A percentile compares a stretch with the other conserved stretches of the same genome.
These are phyloP conservation scores for Drosophila hawaiiensis DNA, from an alignment of 2,888 invertebrate species.

Conservation along the genomic window DNA sequence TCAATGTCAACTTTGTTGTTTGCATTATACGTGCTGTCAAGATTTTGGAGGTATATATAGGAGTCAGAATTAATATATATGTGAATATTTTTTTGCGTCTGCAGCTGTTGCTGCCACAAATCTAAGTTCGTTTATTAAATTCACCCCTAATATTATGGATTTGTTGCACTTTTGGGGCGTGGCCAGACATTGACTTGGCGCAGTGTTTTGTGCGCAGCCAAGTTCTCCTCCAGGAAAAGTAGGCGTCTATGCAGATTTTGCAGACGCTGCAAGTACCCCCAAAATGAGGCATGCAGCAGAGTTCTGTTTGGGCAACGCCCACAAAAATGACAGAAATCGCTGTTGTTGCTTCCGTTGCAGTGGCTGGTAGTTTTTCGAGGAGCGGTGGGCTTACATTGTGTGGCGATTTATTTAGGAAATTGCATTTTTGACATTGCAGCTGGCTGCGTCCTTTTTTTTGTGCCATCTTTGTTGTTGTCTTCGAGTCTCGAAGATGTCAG, in stretches of 20 bases:
- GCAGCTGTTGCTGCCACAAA: slow-evolving; percentile 26
- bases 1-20: slow-evolving; percentile 74
- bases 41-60: background rate
- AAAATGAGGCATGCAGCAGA: slow-evolving; percentile 1
- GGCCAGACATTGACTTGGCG: slow-evolving; percentile 49
- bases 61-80: background rate
- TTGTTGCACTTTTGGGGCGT: slow-evolving; percentile 63
- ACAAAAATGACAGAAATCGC: slow-evolving; percentile 49
- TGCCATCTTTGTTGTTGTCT: background rate
- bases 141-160: slow-evolving; percentile 53
- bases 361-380: background rate
- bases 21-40: slow-evolving; percentile 16
- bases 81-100: slow-evolving; percentile 9
- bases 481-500: slow-evolving; percentile 39
- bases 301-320: slow-evolving; percentile 66
- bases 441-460: slow-evolving; percentile 21
- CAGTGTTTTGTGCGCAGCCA: slow-evolving; percentile 66
- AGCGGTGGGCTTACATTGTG: slow-evolving; percentile 28
- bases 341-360: slow-evolving; percentile 34
- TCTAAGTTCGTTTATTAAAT: slow-evolving; percentile 63
- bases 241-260: slow-evolving; percentile 77
- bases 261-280: slow-evolving; percentile 72
- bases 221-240: slow-evolving; percentile 67
- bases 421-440: slow-evolving; percentile 67
- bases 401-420: slow-evolving; percentile 60